Evolutionary conservation across 2,797 vertebrate genomes (phyloP), one percentile per base, ranked within the genome.

Genomic region (Capromys pilorides): DNA sequence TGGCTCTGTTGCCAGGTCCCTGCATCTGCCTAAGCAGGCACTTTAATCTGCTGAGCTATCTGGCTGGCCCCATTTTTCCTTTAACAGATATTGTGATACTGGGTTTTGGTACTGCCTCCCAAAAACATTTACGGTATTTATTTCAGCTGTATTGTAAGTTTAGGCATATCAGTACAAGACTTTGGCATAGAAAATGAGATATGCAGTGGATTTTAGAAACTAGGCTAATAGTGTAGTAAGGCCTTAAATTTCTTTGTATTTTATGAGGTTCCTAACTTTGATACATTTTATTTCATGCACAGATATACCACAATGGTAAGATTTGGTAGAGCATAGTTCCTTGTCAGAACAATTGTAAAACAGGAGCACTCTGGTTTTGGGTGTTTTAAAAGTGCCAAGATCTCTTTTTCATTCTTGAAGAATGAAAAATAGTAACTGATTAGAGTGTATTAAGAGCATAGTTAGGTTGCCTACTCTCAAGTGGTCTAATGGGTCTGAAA

Each of bases 371-470:
- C 69, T 71, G 59, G 69, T 95, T 69, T 82, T 54, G 84, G 73
- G 26, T 95, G 10, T 94, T 84, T 88, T 94, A 69, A 92, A 95
- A 92, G 39, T 91, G 67, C 71, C 45, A 26, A 90, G 33, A n/a
- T 90, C 33, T 81, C 24, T 85, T 45, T 83, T 90, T 93, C 24
- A 94, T 90, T 91, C 45, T 80, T 90, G n/a, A 81, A 67, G 66
- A 94, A 41, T 85, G 86, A 87, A 78, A 78, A 78, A 31, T 71
- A 78, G 14, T 33, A 78, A 18, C 28, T 51, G 41, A 51, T 51
- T 31, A 78, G 12, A 10, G 6, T 51, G 18, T 93, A 81, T 93
- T 75, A 93, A 92, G n/a, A 95, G 16, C 62, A 59, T 71, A 84
- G 67, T 62, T 88, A 78, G 67, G 82, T 75, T 88, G 45, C 73